Base-by-base conservation (phyloP, 2,888 invertebrate species). In the Augiades crinisus region DNA sequence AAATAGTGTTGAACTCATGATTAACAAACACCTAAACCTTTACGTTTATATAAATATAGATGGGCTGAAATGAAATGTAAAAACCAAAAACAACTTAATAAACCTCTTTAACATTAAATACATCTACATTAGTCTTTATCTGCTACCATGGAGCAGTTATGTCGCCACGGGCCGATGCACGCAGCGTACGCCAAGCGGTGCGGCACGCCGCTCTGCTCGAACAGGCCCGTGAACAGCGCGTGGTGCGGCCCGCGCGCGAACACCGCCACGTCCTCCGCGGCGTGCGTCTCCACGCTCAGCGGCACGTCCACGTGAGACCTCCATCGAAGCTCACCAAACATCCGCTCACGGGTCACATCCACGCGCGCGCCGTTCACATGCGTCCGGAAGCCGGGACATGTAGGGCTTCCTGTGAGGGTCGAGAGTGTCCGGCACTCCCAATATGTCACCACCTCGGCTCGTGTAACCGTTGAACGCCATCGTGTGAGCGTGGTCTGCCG, bases 141-240 rank as follows among this genome's bases (percentile, higher is more conserved):
- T n/a, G n/a, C n/a, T n/a, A n/a, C n/a, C n/a, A n/a, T n/a, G 30
- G 30, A 7, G 8, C 30, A 22, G 5, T n/a, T n/a, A n/a, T n/a
- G n/a, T 3, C 49, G 64, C 0, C 91, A 92, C 38, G 82, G 72
- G 1, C 95, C 95, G 36, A 95, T 84, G 74, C 95, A 94, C 22
- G 93, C 89, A 0, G 94, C 94, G 73, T 92, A 95, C 22, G 90
- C 92, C 86, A 94, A 92, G 44, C 93, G 92, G 78, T 95, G 93
- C n/a, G 96, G 94, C 57, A 96, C 92, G 68, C 92, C 93, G 72
- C 92, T 93, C 84, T 96, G 95, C 72, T 96, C 95, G 72, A 93
- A 93, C 31, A 92, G 91, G 2, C 95, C 95, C 8, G 93, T 90
- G 76, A 96, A 94, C 49, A 96, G 83, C 72, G 93, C 93, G 33